Base-by-base conservation (phyloP, 2,113 vertebrate genomes). In the Peromyscus maniculatus region DNA sequence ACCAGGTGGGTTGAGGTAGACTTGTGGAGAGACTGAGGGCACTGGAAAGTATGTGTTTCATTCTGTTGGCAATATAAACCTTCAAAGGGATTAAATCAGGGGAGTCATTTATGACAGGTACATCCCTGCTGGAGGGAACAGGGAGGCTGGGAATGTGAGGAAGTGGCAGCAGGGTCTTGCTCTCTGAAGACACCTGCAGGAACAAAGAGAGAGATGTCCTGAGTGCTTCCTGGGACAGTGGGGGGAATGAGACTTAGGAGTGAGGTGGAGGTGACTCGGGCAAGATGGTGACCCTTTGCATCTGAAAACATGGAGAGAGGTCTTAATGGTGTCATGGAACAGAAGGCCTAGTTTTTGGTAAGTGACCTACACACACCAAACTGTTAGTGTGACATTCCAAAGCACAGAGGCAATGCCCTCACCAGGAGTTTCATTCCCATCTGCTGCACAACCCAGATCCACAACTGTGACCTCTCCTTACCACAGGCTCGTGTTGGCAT, bases 401-500 rank as follows among this genome's bases (percentile, higher is more conserved):
- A 39, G 59, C 0, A 15, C 24, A 39, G 36, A 89, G 78, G 17
- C 5, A 82, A 86, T 13, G 31, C 3, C 1, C 64, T 75, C 31
- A 36, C n/a, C 22, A 5, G 28, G 3, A 12, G 26, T 71, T 46
- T 74, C 21, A 59, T 31, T 9, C 1, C 19, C 10, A 13, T 39
- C 13, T 33, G 15, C 17, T 91, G 28, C 24, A 26, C 8, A 52
- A 31, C 3, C 1, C 8, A 49, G 1, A 4, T 74, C 19, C 12
- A 31, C 33, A 21, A 13, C 3, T 43, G 15, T 7, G 2, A n/a
- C 13, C 13, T 17, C 6, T 24, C n/a, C 13, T 57, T 43, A 33
- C 5, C 6, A 0, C 0, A 22, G 6, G 36, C 7, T 24, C 21
- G 1, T 22, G 0, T n/a, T 86, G 39, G 7, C 13, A 1, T 26